These are phyloP conservation scores for Glaucopsyche alexis DNA, from an alignment of 2,888 invertebrate genomes.

Conservation along the genomic window DNA sequence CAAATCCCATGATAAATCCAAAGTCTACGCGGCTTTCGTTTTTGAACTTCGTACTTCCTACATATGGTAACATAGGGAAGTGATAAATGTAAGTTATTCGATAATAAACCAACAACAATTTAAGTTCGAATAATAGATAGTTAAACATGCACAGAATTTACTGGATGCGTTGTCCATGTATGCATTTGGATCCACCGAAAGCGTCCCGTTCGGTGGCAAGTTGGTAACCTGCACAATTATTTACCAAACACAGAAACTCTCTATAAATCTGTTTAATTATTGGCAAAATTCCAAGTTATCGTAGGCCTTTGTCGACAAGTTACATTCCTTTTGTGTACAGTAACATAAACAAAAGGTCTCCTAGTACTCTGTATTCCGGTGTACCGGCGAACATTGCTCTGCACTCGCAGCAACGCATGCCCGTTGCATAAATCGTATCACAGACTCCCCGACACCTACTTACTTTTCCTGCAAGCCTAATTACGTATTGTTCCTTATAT, in stretches of 20 bases:
- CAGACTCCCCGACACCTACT: conserved; percentile 28
- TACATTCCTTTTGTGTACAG: conserved; percentile 66
- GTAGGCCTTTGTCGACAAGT: conserved; percentile 56
- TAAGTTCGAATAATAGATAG: neutral
- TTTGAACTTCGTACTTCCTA: neutral
- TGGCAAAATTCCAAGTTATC: conserved; percentile 74
- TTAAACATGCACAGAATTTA: neutral
- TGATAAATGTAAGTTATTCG: neutral
- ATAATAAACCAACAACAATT: neutral
- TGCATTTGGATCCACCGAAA: neutral
- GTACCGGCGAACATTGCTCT: conserved; percentile 54
- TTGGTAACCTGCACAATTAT: conserved; percentile 2
- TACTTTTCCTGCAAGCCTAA: conserved; percentile 29
- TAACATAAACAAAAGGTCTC: conserved; percentile 61
- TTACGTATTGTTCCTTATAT: conserved; percentile 29
- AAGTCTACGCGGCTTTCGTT: too few relatives aligned
- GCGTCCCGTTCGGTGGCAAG: neutral
- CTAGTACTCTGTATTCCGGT: too few relatives aligned
- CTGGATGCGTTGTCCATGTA: neutral
- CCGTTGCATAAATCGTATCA: conserved; percentile 47
- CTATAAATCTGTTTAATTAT: conserved; percentile 63
- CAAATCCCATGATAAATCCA: too few relatives aligned
- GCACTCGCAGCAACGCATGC: conserved; percentile 49
- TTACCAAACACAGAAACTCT: conserved; percentile 12
- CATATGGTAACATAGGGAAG: neutral